Base-by-base conservation (phyloP, 1,140 invertebrate species). In the Argopecten irradians region DNA sequence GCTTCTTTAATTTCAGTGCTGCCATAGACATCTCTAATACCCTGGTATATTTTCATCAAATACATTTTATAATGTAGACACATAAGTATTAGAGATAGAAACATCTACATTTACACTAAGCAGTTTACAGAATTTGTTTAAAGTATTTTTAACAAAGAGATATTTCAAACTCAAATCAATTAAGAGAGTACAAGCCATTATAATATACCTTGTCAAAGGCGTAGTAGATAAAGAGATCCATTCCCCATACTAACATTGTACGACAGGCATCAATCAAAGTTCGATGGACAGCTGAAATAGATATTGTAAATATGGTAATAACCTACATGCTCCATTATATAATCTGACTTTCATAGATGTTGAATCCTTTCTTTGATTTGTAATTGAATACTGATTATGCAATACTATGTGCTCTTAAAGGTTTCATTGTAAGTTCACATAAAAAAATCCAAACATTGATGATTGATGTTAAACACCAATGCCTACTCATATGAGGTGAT, bases 231-330 rank as follows among this genome's bases (percentile, higher is more conserved):
- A 94, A 84, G 8, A 95, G 91, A 89, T 94, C 93, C 0, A 92
- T 91, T 83, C 88, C 91, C 94, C 94, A 95, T 22, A 95, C 94
- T 71, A 95, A n/a, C 33, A 95, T 94, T 1, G 94, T 95, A 89
- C 94, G 89, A 82, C 93, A 94, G 46, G 94, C 94, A 91, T 95
- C 94, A 84, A 95, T 94, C 83, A 95, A 87, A n/a, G 94, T 95
- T 43, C 94, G 90, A 85, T 95, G 94, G 9, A 95, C 94, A 92
- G 94, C 94, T 95, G 89, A n/a, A 92, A 90, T 14, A 90, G 87
- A 83, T 28, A 89, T 34, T 32, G 28, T n/a, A n/a, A 9, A 5
- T 9, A n/a, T 82, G 32, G 55, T 9, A 2, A 5, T 82, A n/a
- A 14, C 22, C 32, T 2, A 7, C 22, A 8, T n/a, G 22, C 22